phyloP scores from a whole-genome alignment of 2,888 invertebrate genomes.

The Megaustenia siamemsis region DNA sequence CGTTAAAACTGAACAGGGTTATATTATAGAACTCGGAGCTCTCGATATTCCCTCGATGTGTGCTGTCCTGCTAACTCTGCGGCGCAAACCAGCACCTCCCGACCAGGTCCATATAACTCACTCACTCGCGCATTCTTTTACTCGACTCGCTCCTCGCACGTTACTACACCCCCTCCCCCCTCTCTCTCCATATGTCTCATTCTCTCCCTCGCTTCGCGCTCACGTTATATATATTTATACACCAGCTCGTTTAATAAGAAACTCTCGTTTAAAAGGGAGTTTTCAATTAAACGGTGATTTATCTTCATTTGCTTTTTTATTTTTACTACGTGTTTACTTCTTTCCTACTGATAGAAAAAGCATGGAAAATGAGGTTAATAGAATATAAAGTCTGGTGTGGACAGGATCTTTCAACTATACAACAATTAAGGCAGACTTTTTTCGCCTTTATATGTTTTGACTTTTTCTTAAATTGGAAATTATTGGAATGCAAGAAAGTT shows the following conservation, averaged over 20 bases:
- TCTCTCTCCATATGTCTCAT: constrained; percentile 12
- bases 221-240: neutral
- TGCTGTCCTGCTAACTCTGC: neutral
- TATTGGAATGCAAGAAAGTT: too few relatives aligned
- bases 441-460: too few relatives aligned
- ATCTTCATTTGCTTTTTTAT: too few relatives aligned
- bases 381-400: too few relatives aligned
- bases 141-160: neutral
- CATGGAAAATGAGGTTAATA: too few relatives aligned
- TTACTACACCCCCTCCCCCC: neutral
- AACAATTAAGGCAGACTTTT: too few relatives aligned
- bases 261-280: neutral
- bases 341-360: too few relatives aligned
- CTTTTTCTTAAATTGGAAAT: too few relatives aligned
- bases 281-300: neutral
- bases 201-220: constrained; percentile 20
- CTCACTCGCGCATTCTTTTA: constrained; percentile 16
- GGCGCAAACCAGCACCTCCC: neutral
- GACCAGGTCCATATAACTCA: neutral
- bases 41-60: neutral
- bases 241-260: neutral
- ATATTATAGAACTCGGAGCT: neutral
- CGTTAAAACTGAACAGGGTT: neutral
- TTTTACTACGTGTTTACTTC: too few relatives aligned
- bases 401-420: too few relatives aligned